A percentile compares a stretch with the other conserved stretches of the same genome.
These are phyloP conservation scores for Aspidoscelis tigris DNA, from an alignment of 2,113 vertebrate species.

Conservation along the genomic window DNA sequence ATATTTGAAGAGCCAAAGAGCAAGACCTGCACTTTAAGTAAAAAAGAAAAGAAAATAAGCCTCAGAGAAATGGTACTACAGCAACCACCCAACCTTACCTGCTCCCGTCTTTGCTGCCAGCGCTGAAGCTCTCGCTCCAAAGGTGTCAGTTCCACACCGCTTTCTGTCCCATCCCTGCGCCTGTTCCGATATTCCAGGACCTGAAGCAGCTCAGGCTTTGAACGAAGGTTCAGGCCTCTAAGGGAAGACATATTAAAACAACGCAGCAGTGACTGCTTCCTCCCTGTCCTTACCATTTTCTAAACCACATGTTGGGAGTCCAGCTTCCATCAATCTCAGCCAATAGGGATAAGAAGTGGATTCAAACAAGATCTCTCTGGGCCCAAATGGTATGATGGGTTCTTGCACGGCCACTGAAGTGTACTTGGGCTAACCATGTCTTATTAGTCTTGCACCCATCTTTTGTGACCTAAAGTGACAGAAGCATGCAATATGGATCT, in stretches of 20 bases:
- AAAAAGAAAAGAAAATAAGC: too few relatives aligned
- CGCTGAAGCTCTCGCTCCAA: slow-evolving; percentile 47
- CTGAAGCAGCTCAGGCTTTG: slow-evolving; percentile 49
- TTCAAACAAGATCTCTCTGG: too few relatives aligned
- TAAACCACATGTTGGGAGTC: too few relatives aligned
- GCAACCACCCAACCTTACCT: slow-evolving; percentile 3
- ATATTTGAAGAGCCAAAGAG: neutral
- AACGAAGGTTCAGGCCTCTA: slow-evolving; percentile 44
- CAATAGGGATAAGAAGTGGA: too few relatives aligned
- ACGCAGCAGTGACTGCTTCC: neutral
- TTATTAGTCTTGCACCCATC: too few relatives aligned
- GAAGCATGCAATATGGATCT: neutral
- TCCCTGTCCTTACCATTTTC: neutral
- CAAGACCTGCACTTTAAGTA: too few relatives aligned
- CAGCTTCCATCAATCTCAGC: too few relatives aligned
- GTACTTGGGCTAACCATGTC: too few relatives aligned
- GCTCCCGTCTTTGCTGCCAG: slow-evolving; percentile 46
- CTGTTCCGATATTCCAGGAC: slow-evolving; percentile 51
- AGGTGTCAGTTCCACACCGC: slow-evolving; percentile 5
- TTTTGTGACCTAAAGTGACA: too few relatives aligned
- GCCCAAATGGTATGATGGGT: too few relatives aligned
- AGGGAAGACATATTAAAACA: neutral
- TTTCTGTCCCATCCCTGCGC: slow-evolving; percentile 6
- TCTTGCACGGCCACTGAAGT: too few relatives aligned
- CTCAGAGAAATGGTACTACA: too few relatives aligned